Evolutionary conservation across 2,888 invertebrate genomes (phyloP).

Genomic region (Drosophila greeni): DNA sequence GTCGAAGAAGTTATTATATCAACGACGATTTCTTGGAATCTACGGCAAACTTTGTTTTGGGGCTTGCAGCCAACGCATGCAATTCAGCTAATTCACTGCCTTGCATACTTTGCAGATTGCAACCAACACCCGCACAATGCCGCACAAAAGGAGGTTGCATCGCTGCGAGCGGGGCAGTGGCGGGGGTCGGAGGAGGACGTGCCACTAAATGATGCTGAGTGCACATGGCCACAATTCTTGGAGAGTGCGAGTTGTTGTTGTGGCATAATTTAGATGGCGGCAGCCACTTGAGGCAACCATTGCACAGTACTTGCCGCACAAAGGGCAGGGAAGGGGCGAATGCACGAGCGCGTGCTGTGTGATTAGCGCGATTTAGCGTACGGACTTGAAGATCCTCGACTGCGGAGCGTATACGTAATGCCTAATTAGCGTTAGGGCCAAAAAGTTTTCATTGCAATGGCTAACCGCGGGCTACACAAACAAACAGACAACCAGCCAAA

Average conservation of each 20-base stretch:
- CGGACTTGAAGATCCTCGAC: conserved; percentile 54
- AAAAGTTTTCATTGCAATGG: conserved; percentile 59
- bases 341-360: conserved; percentile 44
- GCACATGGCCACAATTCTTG: conserved; percentile 63
- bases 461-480: conserved; percentile 57
- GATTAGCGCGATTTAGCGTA: conserved; percentile 65
- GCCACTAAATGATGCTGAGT: conserved; percentile 65
- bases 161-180: neutral
- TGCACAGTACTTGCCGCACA: conserved; percentile 45
- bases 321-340: conserved; percentile 40
- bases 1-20: neutral
- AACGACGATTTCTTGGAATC: neutral
- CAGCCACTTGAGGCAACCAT: conserved; percentile 60
- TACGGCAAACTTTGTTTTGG: neutral
- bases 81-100: conserved; percentile 24
- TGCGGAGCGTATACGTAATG: conserved; percentile 55
- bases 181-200: conserved; percentile 30
- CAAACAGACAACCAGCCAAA: conserved; percentile 22
- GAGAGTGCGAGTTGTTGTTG: conserved; percentile 25
- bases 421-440: conserved; percentile 61
- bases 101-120: conserved; percentile 42
- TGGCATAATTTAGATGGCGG: conserved; percentile 68
- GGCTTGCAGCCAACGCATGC: neutral
- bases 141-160: conserved; percentile 39
- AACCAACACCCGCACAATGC: conserved; percentile 37